Evolutionary conservation across 1,140 invertebrate species (phyloP).

Genomic region (Zaprionus capensis): DNA sequence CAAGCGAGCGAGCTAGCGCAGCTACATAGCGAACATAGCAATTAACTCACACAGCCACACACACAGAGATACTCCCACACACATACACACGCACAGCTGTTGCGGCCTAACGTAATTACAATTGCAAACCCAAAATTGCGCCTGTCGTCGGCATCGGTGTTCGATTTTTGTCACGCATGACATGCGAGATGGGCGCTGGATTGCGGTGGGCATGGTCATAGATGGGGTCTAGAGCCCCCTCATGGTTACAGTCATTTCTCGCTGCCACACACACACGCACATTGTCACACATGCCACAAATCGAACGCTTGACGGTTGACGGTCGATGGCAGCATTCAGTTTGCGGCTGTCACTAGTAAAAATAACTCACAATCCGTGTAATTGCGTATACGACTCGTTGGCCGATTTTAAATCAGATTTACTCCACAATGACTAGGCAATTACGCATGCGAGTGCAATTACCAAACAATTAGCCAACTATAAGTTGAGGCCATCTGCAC

Average conservation of each 20-base stretch:
- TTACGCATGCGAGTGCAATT: constrained; percentile 8
- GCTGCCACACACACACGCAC: not conserved
- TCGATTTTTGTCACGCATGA: constrained; percentile 67
- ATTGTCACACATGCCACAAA: constrained; percentile 61
- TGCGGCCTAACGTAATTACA: constrained; percentile 67
- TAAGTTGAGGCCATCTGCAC: not conserved
- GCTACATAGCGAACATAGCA: constrained; percentile 53
- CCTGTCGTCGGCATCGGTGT: constrained; percentile 56
- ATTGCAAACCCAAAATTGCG: constrained; percentile 57
- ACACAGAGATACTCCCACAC: constrained; percentile 7
- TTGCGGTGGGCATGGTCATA: not conserved
- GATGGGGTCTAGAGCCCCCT: not conserved
- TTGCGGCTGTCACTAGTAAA: constrained; percentile 23
- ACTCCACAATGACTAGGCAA: constrained; percentile 13
- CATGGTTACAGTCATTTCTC: constrained; percentile 3
- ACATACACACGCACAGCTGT: constrained; percentile 15
- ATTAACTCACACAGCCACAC: constrained; percentile 52
- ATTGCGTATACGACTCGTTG: constrained; percentile 49
- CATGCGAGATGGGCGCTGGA: constrained; percentile 7
- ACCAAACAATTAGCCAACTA: not conserved
- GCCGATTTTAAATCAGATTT: constrained; percentile 31
- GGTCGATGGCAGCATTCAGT: constrained; percentile 24
- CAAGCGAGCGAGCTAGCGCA: not conserved
- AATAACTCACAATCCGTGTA: constrained; percentile 36
- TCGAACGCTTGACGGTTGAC: constrained; percentile 39